A percentile compares a stretch with the other conserved stretches of the same genome.
Evolutionary conservation across 2,797 vertebrate species (phyloP).

Genomic region (Spinus olivaceus): DNA sequence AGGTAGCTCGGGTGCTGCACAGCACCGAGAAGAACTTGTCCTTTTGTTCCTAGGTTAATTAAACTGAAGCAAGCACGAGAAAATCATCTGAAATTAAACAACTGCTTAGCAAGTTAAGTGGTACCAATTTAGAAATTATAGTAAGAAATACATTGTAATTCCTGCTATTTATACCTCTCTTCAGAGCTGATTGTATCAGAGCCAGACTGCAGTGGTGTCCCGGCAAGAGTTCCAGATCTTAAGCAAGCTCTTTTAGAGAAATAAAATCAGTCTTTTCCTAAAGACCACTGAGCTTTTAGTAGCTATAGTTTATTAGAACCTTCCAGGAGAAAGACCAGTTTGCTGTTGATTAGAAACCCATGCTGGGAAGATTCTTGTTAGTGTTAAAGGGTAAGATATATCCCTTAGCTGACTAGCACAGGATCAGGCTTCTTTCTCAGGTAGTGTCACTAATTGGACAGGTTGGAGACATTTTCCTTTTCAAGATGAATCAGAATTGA

Average conservation of each 20-base stretch:
- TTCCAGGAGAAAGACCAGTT: conserved; percentile 7
- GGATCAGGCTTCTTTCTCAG: background rate
- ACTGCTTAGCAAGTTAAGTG: conserved; percentile 41
- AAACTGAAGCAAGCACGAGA: conserved; percentile 41
- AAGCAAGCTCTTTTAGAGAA: background rate
- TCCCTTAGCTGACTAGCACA: background rate
- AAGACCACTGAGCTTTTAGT: background rate
- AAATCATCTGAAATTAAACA: conserved; percentile 33
- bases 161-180: conserved; percentile 16
- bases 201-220: conserved; percentile 71
- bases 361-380: background rate
- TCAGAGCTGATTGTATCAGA: conserved; percentile 42
- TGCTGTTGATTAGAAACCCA: background rate
- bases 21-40: conserved; percentile 62
- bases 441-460: background rate
- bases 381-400: background rate
- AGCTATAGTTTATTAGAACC: background rate
- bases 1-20: conserved; percentile 24
- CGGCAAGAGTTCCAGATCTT: conserved; percentile 36
- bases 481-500: background rate
- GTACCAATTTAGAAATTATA: conserved; percentile 4
- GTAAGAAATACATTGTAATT: conserved; percentile 34
- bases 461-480: conserved; percentile 22
- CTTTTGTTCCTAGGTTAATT: conserved; percentile 56
- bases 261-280: background rate